Base-by-base conservation (phyloP, 2,888 invertebrate species). In the Pogonocherus hispidulus region DNA sequence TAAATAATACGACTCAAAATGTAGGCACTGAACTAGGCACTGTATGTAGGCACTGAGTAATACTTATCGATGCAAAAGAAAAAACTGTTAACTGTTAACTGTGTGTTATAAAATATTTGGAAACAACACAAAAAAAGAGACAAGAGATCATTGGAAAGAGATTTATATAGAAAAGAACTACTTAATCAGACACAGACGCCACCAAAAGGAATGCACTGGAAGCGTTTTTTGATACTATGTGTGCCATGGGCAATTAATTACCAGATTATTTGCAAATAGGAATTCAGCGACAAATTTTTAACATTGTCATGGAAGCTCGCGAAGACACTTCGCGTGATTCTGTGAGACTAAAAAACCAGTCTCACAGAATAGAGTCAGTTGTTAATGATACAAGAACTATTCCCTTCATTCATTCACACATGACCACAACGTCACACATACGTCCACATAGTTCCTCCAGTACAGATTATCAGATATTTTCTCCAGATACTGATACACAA, bases 251-350 rank as follows among this genome's bases (percentile, higher is more conserved):
- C n/a, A n/a, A n/a, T n/a, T n/a, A 44, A 3, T 16, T 44, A 16
- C 44, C 63, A 44, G 64, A 68, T 51, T 16, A 60, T 68, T 11
- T 68, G 11, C 59, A 68, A 68, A 59, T 68, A 16, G 57, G 32
- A 16, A 46, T 64, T 35, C 59, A 63, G 23, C 59, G 59, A 11
- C 8, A 68, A 32, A 46, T 64, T 37, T 68, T 59, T 59, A 46
- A 59, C 23, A 27, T 1, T 57, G 60, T 60, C 11, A 63, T 44
- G 44, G 14, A 14, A 16, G 44, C 44, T 44, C 44, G 44, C 1
- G 44, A 44, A 44, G 44, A 16, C 11, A 44, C 1, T 14, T 16
- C 14, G 1, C 11, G 14, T n/a, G n/a, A n/a, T n/a, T n/a, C n/a
- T n/a, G n/a, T n/a, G n/a, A n/a, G n/a, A n/a, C n/a, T 44, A 8